Percentiles rank a stretch among this genome's conserved stretches.
phyloP scores from a whole-genome alignment of 2,113 vertebrate genomes.

The Chloropsis cyanopogon region DNA sequence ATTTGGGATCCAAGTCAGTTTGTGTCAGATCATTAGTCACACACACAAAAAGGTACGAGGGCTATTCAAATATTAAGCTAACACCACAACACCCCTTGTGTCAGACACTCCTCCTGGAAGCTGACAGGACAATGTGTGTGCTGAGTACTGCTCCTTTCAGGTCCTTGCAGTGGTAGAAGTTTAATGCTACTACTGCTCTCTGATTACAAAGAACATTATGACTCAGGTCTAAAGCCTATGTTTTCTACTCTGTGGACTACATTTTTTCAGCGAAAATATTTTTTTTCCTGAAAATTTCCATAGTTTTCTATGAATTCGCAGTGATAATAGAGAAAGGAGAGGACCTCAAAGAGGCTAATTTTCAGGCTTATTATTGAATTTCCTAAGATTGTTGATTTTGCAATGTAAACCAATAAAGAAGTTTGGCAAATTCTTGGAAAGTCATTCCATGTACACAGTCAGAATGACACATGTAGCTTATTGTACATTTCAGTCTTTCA shows the following conservation, averaged over 20 bases:
- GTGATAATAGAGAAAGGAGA: not conserved
- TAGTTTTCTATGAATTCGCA: not conserved
- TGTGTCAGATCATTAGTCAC: not conserved
- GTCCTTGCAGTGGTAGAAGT: not conserved
- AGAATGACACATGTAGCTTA: not conserved
- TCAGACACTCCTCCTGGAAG: not conserved
- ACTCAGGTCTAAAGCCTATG: not conserved
- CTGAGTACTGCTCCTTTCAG: not conserved
- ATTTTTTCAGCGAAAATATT: not conserved
- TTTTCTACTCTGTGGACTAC: not conserved
- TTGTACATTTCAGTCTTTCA: not conserved
- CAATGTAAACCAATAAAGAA: not conserved
- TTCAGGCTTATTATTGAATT: constrained; percentile 41
- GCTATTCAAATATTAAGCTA: not conserved
- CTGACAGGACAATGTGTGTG: not conserved
- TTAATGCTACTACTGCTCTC: not conserved
- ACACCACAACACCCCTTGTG: not conserved
- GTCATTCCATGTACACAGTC: not conserved
- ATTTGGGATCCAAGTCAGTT: not conserved
- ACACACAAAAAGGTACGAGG: not conserved
- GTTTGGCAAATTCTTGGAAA: not conserved
- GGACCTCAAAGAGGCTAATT: not conserved
- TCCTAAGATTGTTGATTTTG: constrained; percentile 4
- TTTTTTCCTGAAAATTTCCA: not conserved
- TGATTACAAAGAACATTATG: not conserved